Evolutionary conservation across 2,888 invertebrate species (phyloP).

Genomic region (Apamea epomidion): DNA sequence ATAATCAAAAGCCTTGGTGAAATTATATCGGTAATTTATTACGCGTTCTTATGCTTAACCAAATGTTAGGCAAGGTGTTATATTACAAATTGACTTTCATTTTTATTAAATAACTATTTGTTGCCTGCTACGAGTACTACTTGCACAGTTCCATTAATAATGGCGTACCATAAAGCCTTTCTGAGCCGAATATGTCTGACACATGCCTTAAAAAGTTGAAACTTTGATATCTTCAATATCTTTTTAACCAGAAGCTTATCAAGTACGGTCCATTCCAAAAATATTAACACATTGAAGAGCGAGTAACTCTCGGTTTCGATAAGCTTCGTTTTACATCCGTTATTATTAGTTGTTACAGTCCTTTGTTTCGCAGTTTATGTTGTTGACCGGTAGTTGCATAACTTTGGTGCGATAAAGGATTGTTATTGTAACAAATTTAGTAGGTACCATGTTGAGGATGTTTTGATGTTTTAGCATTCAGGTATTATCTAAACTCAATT

Average conservation of each 20-base stretch:
- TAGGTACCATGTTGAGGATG: constrained; percentile 16
- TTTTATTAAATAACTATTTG: background rate
- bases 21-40: background rate
- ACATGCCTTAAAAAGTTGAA: background rate
- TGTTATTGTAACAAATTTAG: constrained; percentile 7
- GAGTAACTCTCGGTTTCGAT: background rate
- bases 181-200: background rate
- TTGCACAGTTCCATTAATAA: background rate
- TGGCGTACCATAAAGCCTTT: background rate
- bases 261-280: background rate
- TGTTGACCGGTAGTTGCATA: background rate
- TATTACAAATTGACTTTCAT: background rate
- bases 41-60: background rate
- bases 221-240: background rate
- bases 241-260: too few relatives aligned
- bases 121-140: background rate
- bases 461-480: constrained; percentile 13
- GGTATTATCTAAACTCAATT: background rate
- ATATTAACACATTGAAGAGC: background rate
- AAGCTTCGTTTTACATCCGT: background rate
- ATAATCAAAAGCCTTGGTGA: background rate
- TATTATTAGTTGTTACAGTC: too few relatives aligned
- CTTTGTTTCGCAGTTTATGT: background rate
- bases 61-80: background rate
- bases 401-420: background rate